Base-by-base conservation (phyloP, 2,113 vertebrate genomes). In the Elephas maximus region DNA sequence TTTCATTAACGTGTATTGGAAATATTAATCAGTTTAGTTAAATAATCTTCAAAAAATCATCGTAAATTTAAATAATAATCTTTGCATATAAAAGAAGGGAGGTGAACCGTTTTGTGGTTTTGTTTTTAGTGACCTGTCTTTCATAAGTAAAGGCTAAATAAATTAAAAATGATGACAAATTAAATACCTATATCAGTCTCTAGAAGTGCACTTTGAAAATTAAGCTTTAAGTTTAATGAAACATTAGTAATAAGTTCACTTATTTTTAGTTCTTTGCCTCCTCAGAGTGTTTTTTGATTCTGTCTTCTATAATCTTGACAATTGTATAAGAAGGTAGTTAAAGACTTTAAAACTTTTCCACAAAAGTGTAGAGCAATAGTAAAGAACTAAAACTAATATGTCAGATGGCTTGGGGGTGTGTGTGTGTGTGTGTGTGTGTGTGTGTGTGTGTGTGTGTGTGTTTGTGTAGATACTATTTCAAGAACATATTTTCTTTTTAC, bases 191-290 rank as follows among this genome's bases (percentile, higher is more conserved):
- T 63, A 9, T 92, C 63, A 93, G 1, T 74, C 60, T 77, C 67
- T 91, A 87, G 48, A 87, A 92, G 67, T 92, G 7, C 28, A 74
- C 63, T 91, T 94, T 90, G 69, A 80, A 97, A 94, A 82, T 88
- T 89, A 77, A 88, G 23, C 57, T 41, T 93, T 73, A 93, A 44
- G 10, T 88, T 81, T 95, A 91, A 53, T 87, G 71, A 94, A 91
- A 85, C 33, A 45, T 74, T 78, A 81, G 3, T 88, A 79, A 76
- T 44, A 33, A 69, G 17, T 30, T 90, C 20, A 63, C 51, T 41
- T 67, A 53, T 53, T 84, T 95, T 51, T 90, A 85, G 60, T 90
- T 78, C 45, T 8, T 14, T 30, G 78, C 3, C 73, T 96, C 24
- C 15, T 96, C 37, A 91, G 62, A 86, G 44, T 93, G 28, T 30